Evolutionary conservation across 2,888 invertebrate species (phyloP).

Genomic region (Empis livida): DNA sequence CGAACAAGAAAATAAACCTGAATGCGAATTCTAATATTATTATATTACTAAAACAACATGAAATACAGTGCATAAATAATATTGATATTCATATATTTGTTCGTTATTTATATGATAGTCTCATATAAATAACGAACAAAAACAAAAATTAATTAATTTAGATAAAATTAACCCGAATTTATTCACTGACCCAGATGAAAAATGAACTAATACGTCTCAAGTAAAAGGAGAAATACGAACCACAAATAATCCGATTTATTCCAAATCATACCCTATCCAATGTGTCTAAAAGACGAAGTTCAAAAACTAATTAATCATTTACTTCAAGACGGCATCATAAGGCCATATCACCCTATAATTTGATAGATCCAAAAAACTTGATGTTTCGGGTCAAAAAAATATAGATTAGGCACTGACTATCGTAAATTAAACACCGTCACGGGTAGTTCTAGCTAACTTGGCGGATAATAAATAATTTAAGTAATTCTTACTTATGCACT

Average conservation of each 20-base stretch:
- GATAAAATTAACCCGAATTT: background rate
- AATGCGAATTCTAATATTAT: no score
- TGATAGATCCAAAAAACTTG: background rate
- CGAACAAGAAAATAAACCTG: no score
- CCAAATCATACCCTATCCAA: background rate
- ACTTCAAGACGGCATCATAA: background rate
- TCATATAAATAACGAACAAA: constrained; percentile 4
- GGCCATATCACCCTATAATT: background rate
- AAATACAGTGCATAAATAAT: constrained; percentile 2
- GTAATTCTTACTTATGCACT: no score
- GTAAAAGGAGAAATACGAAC: background rate
- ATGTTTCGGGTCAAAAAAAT: no score
- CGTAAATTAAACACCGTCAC: no score
- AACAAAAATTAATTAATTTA: background rate
- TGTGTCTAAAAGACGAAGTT: background rate
- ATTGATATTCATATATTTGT: constrained; percentile 4
- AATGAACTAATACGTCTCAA: background rate
- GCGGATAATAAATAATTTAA: no score
- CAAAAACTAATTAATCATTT: background rate
- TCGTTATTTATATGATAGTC: no score
- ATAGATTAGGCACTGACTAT: no score
- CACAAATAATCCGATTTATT: background rate
- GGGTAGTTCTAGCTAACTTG: no score
- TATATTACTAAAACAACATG: constrained; percentile 1
- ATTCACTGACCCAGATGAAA: background rate